Base-by-base conservation (phyloP, 2,797 vertebrate species). In the Amphiprion clarkii region DNA sequence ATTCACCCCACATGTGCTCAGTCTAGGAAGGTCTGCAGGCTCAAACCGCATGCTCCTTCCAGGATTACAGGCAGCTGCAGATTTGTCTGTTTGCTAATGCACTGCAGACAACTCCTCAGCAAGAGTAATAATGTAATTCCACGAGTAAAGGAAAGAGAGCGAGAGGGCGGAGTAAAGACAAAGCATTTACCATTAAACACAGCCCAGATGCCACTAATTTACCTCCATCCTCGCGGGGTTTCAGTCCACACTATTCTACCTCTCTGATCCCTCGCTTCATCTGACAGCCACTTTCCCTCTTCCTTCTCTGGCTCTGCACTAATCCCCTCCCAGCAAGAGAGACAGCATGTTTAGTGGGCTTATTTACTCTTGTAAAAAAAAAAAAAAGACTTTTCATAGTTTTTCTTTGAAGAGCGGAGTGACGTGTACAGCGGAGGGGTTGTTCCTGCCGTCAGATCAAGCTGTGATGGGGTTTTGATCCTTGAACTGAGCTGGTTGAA, bases 261-360 rank as follows among this genome's bases (percentile, higher is more conserved):
- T 21, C 76, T 79, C 73, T 89, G 87, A 88, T 92, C 85, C 76
- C 33, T 79, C 71, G 80, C 89, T 87, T 86, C 78, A 79, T 86
- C 78, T 88, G 87, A 92, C 89, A 90, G 85, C 67, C 78, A 79
- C 88, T 92, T 94, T 91, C 84, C 78, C 83, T 87, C 73, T 90
- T 80, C 77, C 76, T 68, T 79, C 76, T 65, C 42, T 59, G 54
- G 74, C 80, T 88, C 81, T 54, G 48, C 88, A 52, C 82, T 93
- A 94, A 94, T 94, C 92, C 86, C 86, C 90, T 88, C 75, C 73
- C 77, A 82, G 89, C 79, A 77, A 76, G 72, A 84, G 73, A 83
- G 83, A 81, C 81, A 42, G 69, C 66, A 88, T 87, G 85, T 87
- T 91, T 91, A 85, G 63, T 77, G 33, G 85, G 80, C 84, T 90